Conservation (phyloP, 2,797 vertebrate species). For the Protonibea diacanthus region DNA sequence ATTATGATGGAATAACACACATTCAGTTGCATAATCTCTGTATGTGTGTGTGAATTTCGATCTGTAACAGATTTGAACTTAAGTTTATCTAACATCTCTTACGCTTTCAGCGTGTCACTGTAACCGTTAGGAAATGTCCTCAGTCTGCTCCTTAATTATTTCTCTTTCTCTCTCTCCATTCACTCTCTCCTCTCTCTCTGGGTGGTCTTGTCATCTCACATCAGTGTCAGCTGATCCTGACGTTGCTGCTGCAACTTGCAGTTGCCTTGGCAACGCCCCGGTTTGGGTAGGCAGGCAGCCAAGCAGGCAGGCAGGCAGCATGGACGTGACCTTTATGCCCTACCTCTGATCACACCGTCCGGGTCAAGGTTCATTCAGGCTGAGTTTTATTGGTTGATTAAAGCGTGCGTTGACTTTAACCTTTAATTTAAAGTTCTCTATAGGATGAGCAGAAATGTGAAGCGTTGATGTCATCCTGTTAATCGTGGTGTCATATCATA, state of each 20-base stretch:
- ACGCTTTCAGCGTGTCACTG: neutral
- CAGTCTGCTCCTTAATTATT: conserved; percentile 29
- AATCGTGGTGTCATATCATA: too few species aligned
- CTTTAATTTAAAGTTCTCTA: neutral
- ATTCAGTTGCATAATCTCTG: conserved; percentile 63
- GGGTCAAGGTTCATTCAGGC: conserved; percentile 34
- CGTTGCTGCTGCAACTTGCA: conserved; percentile 17
- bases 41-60: conserved; percentile 35
- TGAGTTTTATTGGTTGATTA: neutral
- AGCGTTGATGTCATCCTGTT: too few species aligned
- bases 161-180: neutral
- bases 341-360: neutral
- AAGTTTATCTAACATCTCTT: neutral
- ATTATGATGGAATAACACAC: conserved; percentile 71
- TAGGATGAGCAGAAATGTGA: neutral
- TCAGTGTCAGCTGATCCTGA: conserved; percentile 64
- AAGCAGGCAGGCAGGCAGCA: neutral
- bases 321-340: conserved; percentile 45
- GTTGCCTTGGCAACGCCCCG: conserved; percentile 59
- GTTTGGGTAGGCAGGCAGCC: conserved; percentile 24
- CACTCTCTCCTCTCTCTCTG: neutral
- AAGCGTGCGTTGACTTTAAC: neutral
- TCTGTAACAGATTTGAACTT: conserved; percentile 16
- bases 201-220: conserved; percentile 59
- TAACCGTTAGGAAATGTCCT: neutral